Evolutionary conservation across 2,113 vertebrate genomes (phyloP).

Genomic region (Camelus dromedarius): DNA sequence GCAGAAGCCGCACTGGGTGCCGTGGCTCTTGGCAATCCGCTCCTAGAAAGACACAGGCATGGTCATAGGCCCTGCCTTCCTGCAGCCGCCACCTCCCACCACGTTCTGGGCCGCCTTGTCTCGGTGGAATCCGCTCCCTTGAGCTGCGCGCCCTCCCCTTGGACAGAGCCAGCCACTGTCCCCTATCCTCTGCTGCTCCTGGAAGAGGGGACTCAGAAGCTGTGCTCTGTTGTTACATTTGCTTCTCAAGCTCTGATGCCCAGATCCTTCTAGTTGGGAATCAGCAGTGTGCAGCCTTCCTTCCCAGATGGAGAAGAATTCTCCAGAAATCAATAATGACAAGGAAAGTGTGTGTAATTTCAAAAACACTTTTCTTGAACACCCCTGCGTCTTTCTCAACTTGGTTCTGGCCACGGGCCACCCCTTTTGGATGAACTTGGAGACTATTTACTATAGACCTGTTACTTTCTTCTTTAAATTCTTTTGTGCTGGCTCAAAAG

Average conservation of each 20-base stretch:
- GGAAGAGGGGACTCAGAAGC: neutral
- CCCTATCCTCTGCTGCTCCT: neutral
- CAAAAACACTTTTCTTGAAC: neutral
- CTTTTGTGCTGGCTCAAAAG: neutral
- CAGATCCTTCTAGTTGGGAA: neutral
- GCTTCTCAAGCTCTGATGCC: neutral
- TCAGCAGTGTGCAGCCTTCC: neutral
- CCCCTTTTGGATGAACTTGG: neutral
- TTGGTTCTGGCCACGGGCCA: neutral
- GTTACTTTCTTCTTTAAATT: neutral
- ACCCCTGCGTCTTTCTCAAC: fast-evolving
- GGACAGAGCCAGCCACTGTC: fast-evolving
- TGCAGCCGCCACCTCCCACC: no score
- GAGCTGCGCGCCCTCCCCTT: neutral
- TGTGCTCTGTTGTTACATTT: neutral
- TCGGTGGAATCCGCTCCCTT: neutral
- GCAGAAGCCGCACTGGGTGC: slow-evolving; percentile 95
- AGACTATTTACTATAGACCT: neutral
- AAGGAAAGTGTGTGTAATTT: neutral
- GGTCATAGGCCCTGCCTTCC: neutral
- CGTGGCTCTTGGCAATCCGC: slow-evolving; percentile 91
- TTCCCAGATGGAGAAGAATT: neutral
- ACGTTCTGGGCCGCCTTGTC: fast-evolving
- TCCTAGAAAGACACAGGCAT: slow-evolving; percentile 84
- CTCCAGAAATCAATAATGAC: neutral